Conservation (phyloP, 2,113 vertebrate genomes). For the Burhinus oedicnemus region DNA sequence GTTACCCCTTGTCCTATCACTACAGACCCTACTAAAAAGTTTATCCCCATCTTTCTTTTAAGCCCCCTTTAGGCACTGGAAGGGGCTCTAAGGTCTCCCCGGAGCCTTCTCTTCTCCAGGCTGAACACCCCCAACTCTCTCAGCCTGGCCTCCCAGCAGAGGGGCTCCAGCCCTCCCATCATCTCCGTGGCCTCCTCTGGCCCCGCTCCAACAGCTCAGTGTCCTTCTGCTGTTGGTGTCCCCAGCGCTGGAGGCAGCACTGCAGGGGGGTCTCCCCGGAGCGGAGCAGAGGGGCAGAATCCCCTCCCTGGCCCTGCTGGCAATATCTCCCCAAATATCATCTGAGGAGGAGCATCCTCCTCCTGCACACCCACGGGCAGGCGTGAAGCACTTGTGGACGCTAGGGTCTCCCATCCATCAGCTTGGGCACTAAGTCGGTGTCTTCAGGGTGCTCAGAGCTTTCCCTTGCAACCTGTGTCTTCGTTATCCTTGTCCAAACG, state of each 20-base stretch:
- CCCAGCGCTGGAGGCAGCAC: rapidly evolving
- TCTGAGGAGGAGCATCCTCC: neutral
- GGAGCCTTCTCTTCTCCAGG: neutral
- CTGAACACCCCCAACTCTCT: neutral
- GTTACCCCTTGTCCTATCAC: rapidly evolving
- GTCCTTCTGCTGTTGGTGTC: neutral
- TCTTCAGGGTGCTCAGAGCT: neutral
- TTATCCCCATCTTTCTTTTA: neutral
- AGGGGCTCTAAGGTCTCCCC: neutral
- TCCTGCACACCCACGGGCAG: too few relatives aligned
- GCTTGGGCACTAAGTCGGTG: rapidly evolving
- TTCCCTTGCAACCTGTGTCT: neutral
- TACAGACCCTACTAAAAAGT: rapidly evolving
- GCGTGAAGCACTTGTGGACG: rapidly evolving
- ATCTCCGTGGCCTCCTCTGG: rapidly evolving
- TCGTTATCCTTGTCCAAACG: neutral
- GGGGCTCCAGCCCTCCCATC: neutral
- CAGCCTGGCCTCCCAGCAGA: neutral
- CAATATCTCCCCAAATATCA: neutral
- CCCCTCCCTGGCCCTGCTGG: neutral
- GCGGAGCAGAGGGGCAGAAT: neutral
- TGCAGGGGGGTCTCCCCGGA: rapidly evolving
- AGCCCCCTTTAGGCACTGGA: neutral
- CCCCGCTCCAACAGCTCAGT: rapidly evolving
- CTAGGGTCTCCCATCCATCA: neutral